Base-by-base conservation (phyloP, 2,888 invertebrate species). In the Nymphalis urticae region DNA sequence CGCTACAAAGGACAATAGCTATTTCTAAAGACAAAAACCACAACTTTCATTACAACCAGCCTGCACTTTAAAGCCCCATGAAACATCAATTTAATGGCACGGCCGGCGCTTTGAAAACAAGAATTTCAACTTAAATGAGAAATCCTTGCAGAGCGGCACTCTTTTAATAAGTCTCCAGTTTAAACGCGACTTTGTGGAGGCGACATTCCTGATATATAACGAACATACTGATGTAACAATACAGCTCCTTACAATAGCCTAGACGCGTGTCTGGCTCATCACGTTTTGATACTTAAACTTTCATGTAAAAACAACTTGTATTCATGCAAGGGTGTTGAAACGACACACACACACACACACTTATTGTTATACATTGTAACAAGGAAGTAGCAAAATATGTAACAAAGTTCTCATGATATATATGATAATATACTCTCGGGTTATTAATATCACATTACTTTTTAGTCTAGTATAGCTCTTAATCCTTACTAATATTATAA, bases 81-180 rank as follows among this genome's bases (percentile, higher is more conserved):
- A 61, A 61, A 61, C 53, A 21, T 51, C 66, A 66, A 66, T 66
- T 66, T 61, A 60, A 53, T 53, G 61, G 47, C 50, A 50, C 21
- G 60, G 51, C 32, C 17, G 60, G 47, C 50, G 32, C 66, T 61
- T 54, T 53, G 32, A 48, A 58, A 42, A n/a, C 53, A 48, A 53
- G 24, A 66, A 61, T 66, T 54, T 48, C 60, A 58, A 58, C 19
- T 54, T 53, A 66, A 66, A 61, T 61, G 66, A 61, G 47, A 61
- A 53, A 60, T 47, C 61, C 53, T 32, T 58, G 19, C 19, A 51
- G 58, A 58, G 42, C 42, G 58, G 42, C 42, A 58, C 42, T 58
- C 58, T 42, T 58, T 36, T 42, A 58, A 42, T 42, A 42, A 58
- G 27, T 32, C 27, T 56, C 32, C 54, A n/a, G 54, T 47, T n/a